Evolutionary conservation across 2,888 invertebrate species (phyloP), one percentile per base, ranked within the genome.

Genomic region (Cryptocheilus praepositus): DNA sequence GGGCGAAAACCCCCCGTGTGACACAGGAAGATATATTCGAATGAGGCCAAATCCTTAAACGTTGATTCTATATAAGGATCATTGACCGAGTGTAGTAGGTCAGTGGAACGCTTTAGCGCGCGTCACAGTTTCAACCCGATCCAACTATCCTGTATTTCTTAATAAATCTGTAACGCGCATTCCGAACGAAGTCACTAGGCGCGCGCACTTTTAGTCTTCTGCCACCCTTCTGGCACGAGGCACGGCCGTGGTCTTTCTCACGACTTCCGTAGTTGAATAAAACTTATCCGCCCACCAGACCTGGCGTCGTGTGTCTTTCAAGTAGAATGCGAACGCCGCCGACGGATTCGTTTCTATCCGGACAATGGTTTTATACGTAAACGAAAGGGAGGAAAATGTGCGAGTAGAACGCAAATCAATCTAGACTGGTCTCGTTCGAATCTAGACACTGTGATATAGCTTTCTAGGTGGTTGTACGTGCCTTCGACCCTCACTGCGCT

Each of bases 1-100:
- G 13, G 36, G 13, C 11, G 36, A 11, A 36, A 4, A 36, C 36
- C 7, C 11, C 36, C 36, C 36, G 36, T 36, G 3, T 36, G 36
- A 36, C 7, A 36, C 36, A 11, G 36, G 36, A 19, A 49, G 45
- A n/a, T 61, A 51, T 67, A 59, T 67, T 25, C 45, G 63, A 71
- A 58, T 15, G 22, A 19, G 36, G 53, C 53, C 66, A 56, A 64
- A 13, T 64, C 43, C 61, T 68, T 71, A 68, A 71, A 65, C 55
- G 65, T 53, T 60, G 55, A 54, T 53, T 64, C 59, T 59, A 62
- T 59, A 61, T 51, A 66, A 58, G 64, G n/a, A 66, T 43, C 43
- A 64, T 74, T 71, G 55, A 56, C 55, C 62, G 68, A 65, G 67
- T 70, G 52, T 77, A 36, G 36, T 36, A 68, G 77, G 77, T 77